Conservation (phyloP, 2,113 vertebrate genomes). For the Cnemophilus loriae region DNA sequence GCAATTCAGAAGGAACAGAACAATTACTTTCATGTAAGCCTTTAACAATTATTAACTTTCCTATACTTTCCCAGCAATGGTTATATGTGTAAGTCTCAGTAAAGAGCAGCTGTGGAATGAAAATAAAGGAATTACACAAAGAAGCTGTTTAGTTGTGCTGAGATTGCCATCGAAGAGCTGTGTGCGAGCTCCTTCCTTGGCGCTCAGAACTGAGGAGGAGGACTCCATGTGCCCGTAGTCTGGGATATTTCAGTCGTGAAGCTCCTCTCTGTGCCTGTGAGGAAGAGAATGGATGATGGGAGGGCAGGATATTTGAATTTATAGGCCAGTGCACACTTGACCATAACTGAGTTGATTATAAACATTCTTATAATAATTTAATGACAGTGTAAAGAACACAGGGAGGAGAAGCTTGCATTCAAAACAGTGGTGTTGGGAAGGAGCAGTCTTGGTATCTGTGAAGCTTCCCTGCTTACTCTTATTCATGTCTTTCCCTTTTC, state of each 20-base stretch:
- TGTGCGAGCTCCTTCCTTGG: background rate
- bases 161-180: background rate
- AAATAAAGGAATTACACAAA: conserved; percentile 5
- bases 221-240: background rate
- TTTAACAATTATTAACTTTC: conserved; percentile 63
- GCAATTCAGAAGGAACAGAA: conserved; percentile 54
- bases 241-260: background rate
- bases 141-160: background rate
- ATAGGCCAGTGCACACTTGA: background rate
- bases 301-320: background rate
- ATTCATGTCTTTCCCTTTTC: background rate
- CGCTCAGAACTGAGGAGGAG: background rate
- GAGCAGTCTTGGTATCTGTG: background rate
- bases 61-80: background rate
- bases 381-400: background rate
- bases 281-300: background rate
- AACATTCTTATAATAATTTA: background rate
- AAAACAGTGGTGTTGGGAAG: background rate
- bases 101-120: conserved; percentile 47
- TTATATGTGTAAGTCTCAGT: conserved; percentile 9
- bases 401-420: background rate
- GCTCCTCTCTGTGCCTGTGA: background rate
- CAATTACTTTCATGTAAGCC: conserved; percentile 54
- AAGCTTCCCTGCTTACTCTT: background rate
- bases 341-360: background rate